A percentile compares a stretch with the other conserved stretches of the same genome.
Conservation (phyloP, 1,140 invertebrate species). For the Drusus annulatus region DNA sequence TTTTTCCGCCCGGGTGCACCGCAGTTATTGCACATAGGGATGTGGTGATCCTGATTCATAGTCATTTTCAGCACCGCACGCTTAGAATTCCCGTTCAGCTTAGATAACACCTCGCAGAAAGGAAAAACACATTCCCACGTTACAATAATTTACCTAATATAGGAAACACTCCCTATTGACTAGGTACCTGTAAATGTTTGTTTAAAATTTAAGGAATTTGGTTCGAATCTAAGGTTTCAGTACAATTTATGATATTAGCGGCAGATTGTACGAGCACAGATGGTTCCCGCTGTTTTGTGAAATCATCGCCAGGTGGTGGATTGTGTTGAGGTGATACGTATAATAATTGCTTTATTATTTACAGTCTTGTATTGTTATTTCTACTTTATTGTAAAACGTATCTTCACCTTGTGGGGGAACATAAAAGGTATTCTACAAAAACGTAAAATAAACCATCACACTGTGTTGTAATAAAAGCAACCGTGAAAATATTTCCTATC, state of each 20-base stretch:
- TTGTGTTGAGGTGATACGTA: neutral
- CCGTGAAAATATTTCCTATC: too few species aligned
- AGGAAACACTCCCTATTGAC: too few species aligned
- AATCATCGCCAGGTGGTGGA: conserved; percentile 13
- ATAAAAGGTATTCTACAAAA: too few species aligned
- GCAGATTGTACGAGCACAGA: conserved; percentile 19
- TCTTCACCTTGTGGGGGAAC: too few species aligned
- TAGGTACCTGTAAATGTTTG: too few species aligned
- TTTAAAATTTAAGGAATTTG: neutral
- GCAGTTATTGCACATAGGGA: too few species aligned
- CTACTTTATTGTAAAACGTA: too few species aligned
- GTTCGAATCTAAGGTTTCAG: neutral
- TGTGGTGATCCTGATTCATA: neutral
- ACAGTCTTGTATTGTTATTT: too few species aligned
- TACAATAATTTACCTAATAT: neutral
- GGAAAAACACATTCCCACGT: neutral
- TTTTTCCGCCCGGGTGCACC: too few species aligned
- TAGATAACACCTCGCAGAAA: neutral
- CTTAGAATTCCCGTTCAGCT: conserved; percentile 14
- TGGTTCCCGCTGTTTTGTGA: conserved; percentile 22
- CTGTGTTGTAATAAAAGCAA: too few species aligned
- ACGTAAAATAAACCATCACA: too few species aligned
- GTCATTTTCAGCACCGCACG: neutral
- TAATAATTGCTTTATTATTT: too few species aligned
- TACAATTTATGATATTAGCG: conserved; percentile 23